phyloP scores from a whole-genome alignment of 2,797 vertebrate genomes.

The Hybognathus amarus region DNA sequence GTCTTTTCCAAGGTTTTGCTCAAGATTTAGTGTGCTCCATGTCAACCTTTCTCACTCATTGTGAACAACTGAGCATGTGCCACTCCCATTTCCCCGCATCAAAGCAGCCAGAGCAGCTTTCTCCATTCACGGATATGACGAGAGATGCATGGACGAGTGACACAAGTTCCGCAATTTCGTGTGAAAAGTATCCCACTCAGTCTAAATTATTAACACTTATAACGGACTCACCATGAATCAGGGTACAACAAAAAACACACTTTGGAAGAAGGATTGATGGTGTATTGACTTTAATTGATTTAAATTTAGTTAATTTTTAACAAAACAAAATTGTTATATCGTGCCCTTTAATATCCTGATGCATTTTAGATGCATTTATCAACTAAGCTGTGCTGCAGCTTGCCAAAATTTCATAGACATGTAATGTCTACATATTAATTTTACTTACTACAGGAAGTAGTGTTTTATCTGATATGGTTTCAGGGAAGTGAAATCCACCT shows the following conservation, averaged over 20 bases:
- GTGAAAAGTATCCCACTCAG: not conserved
- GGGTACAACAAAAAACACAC: not conserved
- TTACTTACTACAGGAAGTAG: slow-evolving; percentile 9
- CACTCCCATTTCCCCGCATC: not conserved
- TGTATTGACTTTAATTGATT: not conserved
- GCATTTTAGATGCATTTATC: not conserved
- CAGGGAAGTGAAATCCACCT: slow-evolving; percentile 13
- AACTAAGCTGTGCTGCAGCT: not conserved
- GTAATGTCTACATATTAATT: not conserved
- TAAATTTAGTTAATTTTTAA: not conserved
- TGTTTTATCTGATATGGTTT: slow-evolving; percentile 19
- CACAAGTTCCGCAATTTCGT: not conserved
- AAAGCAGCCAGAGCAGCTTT: not conserved
- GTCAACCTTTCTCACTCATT: not conserved
- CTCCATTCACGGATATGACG: not conserved
- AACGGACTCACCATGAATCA: not conserved
- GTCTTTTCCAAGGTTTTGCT: not conserved
- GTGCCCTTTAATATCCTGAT: not conserved
- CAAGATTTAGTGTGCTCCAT: not conserved
- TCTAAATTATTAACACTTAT: not conserved
- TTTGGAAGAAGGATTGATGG: not conserved
- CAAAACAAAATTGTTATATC: not conserved
- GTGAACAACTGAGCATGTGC: not conserved
- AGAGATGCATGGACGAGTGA: not conserved
- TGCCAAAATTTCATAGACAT: not conserved